phyloP scores from a whole-genome alignment of 2,797 vertebrate species.

The Pagetopsis macropterus region DNA sequence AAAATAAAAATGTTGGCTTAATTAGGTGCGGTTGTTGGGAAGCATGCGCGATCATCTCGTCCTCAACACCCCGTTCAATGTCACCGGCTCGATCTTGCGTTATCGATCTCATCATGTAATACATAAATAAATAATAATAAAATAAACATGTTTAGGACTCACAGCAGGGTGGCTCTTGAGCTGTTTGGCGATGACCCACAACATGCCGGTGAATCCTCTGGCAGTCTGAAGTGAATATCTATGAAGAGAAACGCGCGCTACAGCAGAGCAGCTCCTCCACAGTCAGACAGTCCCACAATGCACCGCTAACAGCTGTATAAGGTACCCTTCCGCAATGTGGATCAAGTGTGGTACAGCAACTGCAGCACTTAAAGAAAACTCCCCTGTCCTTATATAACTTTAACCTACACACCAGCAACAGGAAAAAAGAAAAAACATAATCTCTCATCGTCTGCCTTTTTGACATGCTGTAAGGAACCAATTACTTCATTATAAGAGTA shows the following conservation, averaged over 20 bases:
- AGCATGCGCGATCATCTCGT: constrained; percentile 23
- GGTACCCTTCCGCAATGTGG: too few relatives aligned
- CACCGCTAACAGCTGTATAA: constrained; percentile 48
- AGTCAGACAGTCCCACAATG: constrained; percentile 59
- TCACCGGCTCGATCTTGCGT: constrained; percentile 54
- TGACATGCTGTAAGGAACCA: background rate
- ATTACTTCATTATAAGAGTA: background rate
- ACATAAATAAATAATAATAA: too few relatives aligned
- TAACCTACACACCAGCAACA: background rate
- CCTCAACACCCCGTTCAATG: constrained; percentile 62
- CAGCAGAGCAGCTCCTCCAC: constrained; percentile 14
- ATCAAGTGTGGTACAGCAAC: background rate
- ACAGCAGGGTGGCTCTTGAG: constrained; percentile 80
- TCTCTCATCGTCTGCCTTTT: background rate
- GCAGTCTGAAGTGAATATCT: background rate
- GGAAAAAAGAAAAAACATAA: background rate
- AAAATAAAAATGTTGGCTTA: too few relatives aligned
- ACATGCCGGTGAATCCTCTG: constrained; percentile 38
- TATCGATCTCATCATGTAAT: too few relatives aligned
- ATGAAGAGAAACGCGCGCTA: background rate
- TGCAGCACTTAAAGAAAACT: constrained; percentile 3
- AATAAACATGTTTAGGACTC: constrained; percentile 49
- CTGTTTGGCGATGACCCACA: constrained; percentile 70
- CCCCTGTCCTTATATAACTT: background rate
- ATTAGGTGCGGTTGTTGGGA: background rate